phyloP scores from a whole-genome alignment of 2,113 vertebrate species.

The Ancistrus triradiatus region DNA sequence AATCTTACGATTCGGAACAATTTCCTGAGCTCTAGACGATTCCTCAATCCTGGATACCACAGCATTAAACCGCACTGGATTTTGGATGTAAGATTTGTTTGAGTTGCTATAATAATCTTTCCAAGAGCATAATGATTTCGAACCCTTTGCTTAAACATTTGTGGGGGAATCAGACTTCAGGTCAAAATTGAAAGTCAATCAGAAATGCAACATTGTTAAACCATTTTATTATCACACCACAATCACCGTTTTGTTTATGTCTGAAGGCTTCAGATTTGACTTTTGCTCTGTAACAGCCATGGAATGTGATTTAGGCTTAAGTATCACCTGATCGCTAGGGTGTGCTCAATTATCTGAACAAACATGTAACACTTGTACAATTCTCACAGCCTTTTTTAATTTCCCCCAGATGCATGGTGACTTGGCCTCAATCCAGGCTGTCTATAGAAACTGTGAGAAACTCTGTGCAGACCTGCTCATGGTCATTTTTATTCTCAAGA shows the following conservation, averaged over 20 bases:
- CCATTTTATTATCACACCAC: conserved; percentile 23
- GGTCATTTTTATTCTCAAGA: conserved; percentile 32
- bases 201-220: conserved; percentile 22
- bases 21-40: conserved; percentile 51
- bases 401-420: conserved; percentile 45
- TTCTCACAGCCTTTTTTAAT: conserved; percentile 48
- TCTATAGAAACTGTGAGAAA: conserved; percentile 46
- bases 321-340: conserved; percentile 22
- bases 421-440: conserved; percentile 40
- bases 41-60: conserved; percentile 43
- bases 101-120: conserved; percentile 41
- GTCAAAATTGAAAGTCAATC: conserved; percentile 17
- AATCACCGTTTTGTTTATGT: conserved; percentile 13
- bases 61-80: conserved; percentile 41
- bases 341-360: conserved; percentile 44
- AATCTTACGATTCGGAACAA: conserved; percentile 57
- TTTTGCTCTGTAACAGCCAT: conserved; percentile 15
- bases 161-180: conserved; percentile 11
- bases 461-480: conserved; percentile 31
- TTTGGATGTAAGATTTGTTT: conserved; percentile 33
- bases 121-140: conserved; percentile 32
- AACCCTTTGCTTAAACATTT: conserved; percentile 31
- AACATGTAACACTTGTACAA: conserved; percentile 42
- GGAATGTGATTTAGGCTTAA: background rate
- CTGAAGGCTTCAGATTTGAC: conserved; percentile 14